These are phyloP conservation scores for Onychostoma macrolepis DNA, from an alignment of 2,113 vertebrate species.

Conservation along the genomic window DNA sequence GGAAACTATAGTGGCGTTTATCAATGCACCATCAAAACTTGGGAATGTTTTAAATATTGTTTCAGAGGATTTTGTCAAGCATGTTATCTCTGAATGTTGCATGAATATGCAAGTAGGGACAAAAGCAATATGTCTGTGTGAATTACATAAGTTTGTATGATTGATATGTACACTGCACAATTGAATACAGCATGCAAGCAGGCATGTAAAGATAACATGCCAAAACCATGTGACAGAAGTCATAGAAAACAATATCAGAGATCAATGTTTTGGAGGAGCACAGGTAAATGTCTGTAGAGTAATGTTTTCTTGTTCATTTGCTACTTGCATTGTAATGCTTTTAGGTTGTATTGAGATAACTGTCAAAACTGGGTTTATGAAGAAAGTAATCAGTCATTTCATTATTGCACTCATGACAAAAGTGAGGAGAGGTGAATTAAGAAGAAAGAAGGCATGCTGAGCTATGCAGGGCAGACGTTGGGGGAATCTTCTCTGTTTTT, in stretches of 20 bases:
- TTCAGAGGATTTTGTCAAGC: neutral
- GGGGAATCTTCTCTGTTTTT: neutral
- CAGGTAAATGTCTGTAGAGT: neutral
- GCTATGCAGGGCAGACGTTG: slow-evolving; percentile 7
- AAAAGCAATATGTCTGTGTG: neutral
- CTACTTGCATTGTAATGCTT: neutral
- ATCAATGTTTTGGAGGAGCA: neutral
- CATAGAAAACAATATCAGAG: neutral
- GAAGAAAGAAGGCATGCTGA: slow-evolving; percentile 2
- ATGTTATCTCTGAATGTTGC: neutral
- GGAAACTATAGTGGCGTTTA: neutral
- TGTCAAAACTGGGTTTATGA: slow-evolving; percentile 3
- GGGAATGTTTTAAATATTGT: neutral
- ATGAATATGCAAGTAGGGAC: neutral
- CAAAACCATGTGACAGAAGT: neutral
- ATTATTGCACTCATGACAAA: slow-evolving; percentile 8
- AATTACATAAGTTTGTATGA: neutral
- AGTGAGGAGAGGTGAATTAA: neutral
- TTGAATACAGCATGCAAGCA: neutral
- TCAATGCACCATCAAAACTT: neutral
- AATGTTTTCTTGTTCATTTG: neutral
- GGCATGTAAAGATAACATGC: neutral
- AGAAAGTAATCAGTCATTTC: slow-evolving; percentile 6
- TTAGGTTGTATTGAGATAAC: neutral
- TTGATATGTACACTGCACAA: neutral